A percentile compares a stretch with the other conserved stretches of the same genome.
Evolutionary conservation across 2,888 invertebrate genomes (phyloP).

Genomic region (Ellobium chinense): DNA sequence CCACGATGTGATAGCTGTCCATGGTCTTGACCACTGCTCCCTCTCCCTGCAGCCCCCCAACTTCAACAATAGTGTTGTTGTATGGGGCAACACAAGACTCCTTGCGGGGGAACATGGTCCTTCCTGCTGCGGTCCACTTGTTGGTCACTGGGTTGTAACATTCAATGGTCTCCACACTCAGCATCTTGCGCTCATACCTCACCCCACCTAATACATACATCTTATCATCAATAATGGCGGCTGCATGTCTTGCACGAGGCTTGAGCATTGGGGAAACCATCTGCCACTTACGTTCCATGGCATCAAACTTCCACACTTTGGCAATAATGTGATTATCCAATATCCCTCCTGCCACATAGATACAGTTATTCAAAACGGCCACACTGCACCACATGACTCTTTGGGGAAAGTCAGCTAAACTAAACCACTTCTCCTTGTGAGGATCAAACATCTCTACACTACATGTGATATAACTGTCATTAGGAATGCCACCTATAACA

Average conservation of each 20-base stretch:
- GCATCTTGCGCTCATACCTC: conserved; percentile 59
- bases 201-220: conserved; percentile 77
- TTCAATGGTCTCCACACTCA: conserved; percentile 75
- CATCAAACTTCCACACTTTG: conserved; percentile 76
- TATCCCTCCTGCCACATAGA: conserved; percentile 76
- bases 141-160: conserved; percentile 70
- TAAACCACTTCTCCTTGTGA: conserved; percentile 74
- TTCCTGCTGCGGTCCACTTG: conserved; percentile 71
- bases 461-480: conserved; percentile 61
- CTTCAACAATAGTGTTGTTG: conserved; percentile 73
- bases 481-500: conserved; percentile 68
- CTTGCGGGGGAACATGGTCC: conserved; percentile 74
- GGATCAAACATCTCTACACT: conserved; percentile 77
- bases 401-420: conserved; percentile 72
- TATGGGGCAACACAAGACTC: conserved; percentile 73
- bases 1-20: conserved; percentile 73
- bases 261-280: conserved; percentile 68
- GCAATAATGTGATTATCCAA: conserved; percentile 70
- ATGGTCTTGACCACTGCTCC: conserved; percentile 73
- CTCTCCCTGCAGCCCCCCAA: conserved; percentile 72
- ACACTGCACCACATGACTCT: conserved; percentile 72
- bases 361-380: conserved; percentile 70
- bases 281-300: conserved; percentile 71
- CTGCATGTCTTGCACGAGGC: conserved; percentile 76
- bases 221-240: conserved; percentile 68